These are phyloP conservation scores for Virgularia gustaviana DNA, from an alignment of 92 coral and sea anemone species.

Conservation along the genomic window DNA sequence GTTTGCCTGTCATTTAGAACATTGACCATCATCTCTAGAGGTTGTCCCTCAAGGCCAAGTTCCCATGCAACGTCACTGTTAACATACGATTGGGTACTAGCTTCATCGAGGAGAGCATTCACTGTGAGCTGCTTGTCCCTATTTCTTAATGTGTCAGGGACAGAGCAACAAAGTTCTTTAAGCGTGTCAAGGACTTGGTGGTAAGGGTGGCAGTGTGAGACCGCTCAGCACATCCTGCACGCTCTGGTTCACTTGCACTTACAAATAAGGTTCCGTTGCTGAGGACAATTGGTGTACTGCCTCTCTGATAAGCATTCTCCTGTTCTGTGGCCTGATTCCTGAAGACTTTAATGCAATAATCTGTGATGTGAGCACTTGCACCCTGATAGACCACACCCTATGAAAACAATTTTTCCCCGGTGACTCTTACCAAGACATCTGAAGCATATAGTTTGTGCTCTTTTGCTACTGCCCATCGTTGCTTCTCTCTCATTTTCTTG, in stretches of 20 bases:
- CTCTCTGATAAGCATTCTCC: background rate
- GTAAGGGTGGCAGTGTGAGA: background rate
- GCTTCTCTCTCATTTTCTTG: no score
- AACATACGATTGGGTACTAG: slow-evolving; percentile 19
- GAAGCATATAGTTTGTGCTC: slow-evolving; percentile 8
- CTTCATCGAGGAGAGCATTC: slow-evolving; percentile 35
- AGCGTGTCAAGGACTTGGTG: no score
- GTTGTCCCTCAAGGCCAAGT: slow-evolving; percentile 50
- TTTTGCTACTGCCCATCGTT: slow-evolving; percentile 1
- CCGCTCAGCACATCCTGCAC: background rate
- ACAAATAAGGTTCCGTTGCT: background rate
- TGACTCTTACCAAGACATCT: background rate
- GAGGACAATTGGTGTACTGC: background rate
- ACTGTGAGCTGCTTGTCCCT: no score
- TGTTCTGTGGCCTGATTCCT: no score
- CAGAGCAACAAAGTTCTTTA: no score
- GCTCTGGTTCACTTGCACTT: background rate
- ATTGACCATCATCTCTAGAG: slow-evolving; percentile 47
- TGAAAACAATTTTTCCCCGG: background rate
- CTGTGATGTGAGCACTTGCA: slow-evolving; percentile 6
- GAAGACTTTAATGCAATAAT: no score
- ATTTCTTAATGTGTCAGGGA: slow-evolving; percentile 2
- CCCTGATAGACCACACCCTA: background rate
- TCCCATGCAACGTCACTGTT: slow-evolving; percentile 35
- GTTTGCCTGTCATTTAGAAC: slow-evolving; percentile 14